Percentiles rank a stretch among this genome's conserved stretches.
phyloP scores from a whole-genome alignment of 2,113 vertebrate species.

The Gymnogyps californianus region DNA sequence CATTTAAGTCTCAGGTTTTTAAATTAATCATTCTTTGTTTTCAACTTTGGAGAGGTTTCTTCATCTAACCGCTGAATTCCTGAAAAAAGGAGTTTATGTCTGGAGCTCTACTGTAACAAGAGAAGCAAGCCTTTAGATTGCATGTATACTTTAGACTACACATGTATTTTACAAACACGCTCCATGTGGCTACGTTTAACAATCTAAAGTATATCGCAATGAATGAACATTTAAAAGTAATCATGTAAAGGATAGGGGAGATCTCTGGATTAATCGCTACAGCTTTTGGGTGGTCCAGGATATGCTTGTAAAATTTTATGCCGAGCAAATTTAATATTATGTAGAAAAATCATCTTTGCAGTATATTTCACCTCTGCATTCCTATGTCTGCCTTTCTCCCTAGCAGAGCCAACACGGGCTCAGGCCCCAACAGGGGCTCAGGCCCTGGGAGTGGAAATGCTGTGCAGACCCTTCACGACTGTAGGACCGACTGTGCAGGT shows the following conservation, averaged over 20 bases:
- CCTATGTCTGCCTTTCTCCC: background rate
- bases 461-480: background rate
- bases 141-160: background rate
- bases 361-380: background rate
- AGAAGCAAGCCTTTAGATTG: conserved; percentile 4
- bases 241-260: background rate
- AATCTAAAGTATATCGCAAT: background rate
- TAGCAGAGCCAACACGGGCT: background rate
- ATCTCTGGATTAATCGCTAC: background rate
- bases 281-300: conserved; percentile 34
- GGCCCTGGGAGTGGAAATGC: background rate
- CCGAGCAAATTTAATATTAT: background rate
- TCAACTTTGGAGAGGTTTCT: conserved; percentile 2
- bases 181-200: conserved; percentile 16
- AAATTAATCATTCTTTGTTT: conserved; percentile 27
- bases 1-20: background rate
- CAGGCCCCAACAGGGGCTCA: background rate
- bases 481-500: background rate
- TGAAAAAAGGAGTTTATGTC: background rate
- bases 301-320: conserved; percentile 3
- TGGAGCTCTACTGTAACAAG: background rate
- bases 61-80: background rate
- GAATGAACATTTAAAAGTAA: background rate
- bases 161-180: background rate
- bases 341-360: background rate